Percentiles rank a stretch among this genome's conserved stretches.
Conservation (phyloP, 2,888 invertebrate species). For the Nebria salina region DNA sequence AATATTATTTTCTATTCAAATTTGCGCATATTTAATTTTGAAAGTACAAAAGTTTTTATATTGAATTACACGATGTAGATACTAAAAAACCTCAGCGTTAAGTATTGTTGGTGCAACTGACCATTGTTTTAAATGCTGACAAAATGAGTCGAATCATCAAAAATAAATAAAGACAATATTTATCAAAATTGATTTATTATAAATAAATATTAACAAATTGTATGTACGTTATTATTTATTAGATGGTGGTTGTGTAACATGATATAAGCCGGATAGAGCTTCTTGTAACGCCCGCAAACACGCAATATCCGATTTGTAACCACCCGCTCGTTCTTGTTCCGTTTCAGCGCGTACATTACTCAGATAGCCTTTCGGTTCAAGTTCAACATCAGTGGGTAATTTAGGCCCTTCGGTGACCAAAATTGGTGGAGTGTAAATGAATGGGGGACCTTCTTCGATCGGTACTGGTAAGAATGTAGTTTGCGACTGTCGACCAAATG, state of each 20-base stretch:
- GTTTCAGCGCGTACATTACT: conserved; percentile 78
- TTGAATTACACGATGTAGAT: too few relatives aligned
- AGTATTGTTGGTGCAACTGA: too few relatives aligned
- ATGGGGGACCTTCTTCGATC: conserved; percentile 81
- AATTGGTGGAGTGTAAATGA: conserved; percentile 70
- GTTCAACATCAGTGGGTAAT: conserved; percentile 72
- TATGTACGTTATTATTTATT: conserved; percentile 30
- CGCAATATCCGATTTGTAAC: conserved; percentile 83
- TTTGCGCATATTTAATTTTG: too few relatives aligned
- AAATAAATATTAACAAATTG: conserved; percentile 6
- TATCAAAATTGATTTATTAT: background rate
- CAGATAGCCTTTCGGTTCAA: conserved; percentile 75
- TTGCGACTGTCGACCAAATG: conserved; percentile 74
- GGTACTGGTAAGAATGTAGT: conserved; percentile 75
- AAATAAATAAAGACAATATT: background rate
- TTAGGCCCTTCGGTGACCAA: conserved; percentile 78
- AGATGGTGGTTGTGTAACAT: conserved; percentile 51
- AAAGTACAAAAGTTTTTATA: too few relatives aligned
- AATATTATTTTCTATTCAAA: too few relatives aligned
- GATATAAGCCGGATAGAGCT: conserved; percentile 81
- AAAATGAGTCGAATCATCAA: background rate
- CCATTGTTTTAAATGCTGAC: background rate
- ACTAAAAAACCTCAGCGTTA: too few relatives aligned
- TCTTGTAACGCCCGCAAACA: conserved; percentile 90
- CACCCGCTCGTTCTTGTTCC: conserved; percentile 83